phyloP scores from a whole-genome alignment of 2,888 invertebrate species.

The Dynastes tityus region DNA sequence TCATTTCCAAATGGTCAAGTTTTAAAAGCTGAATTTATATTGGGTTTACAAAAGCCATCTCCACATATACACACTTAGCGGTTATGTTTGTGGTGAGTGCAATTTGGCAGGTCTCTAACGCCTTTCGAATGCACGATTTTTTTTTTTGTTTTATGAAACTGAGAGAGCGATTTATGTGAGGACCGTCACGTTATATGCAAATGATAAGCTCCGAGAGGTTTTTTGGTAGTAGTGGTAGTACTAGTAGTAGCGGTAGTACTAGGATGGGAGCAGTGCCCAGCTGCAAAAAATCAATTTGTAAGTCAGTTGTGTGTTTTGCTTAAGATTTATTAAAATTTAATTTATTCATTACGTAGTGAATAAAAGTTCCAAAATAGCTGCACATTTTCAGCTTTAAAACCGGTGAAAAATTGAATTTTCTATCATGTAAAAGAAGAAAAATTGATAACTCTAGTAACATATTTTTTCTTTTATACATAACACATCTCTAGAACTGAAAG shows the following conservation, averaged over 20 bases:
- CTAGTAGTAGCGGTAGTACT: conserved; percentile 40
- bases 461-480: no score
- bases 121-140: conserved; percentile 65
- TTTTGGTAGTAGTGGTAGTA: conserved; percentile 45
- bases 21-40: conserved; percentile 18
- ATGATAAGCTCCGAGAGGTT: conserved; percentile 54
- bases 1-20: conserved; percentile 20
- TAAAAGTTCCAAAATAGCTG: not conserved
- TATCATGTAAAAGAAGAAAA: not conserved
- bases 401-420: not conserved
- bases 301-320: conserved; percentile 43
- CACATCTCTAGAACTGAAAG: no score
- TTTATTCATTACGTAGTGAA: not conserved
- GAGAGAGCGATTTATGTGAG: conserved; percentile 59
- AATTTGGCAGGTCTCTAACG: conserved; percentile 63
- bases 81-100: conserved; percentile 47
- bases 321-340: conserved; percentile 45
- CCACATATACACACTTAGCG: conserved; percentile 37
- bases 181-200: conserved; percentile 64
- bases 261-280: conserved; percentile 58
- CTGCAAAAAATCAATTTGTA: conserved; percentile 67
- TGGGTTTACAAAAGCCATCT: conserved; percentile 30
- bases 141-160: conserved; percentile 41
- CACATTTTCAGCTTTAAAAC: not conserved
- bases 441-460: no score